phyloP scores from a whole-genome alignment of 2,113 vertebrate genomes.

The Oostethus manadensis region DNA sequence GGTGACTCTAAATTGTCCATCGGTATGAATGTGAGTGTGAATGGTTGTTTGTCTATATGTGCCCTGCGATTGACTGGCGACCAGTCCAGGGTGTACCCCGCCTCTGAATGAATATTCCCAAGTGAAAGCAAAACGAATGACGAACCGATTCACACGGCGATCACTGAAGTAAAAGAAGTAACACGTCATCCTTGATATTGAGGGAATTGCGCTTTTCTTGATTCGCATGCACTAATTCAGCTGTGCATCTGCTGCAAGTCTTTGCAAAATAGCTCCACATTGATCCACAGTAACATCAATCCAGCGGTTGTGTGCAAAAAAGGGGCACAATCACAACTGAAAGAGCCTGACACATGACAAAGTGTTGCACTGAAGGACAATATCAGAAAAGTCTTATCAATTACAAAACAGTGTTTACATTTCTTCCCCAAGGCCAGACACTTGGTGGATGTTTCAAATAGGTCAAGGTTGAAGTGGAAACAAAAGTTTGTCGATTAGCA shows the following conservation, averaged over 20 bases:
- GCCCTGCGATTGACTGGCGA: too few relatives aligned
- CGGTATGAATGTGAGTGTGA: too few relatives aligned
- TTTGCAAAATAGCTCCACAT: not conserved
- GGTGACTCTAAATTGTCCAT: too few relatives aligned
- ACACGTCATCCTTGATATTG: not conserved
- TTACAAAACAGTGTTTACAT: slow-evolving; percentile 59
- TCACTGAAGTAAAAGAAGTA: not conserved
- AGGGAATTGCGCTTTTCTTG: not conserved
- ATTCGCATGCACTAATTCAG: not conserved
- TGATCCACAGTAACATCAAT: not conserved
- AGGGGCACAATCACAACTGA: not conserved
- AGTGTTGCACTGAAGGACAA: slow-evolving; percentile 48
- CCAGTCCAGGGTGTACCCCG: too few relatives aligned
- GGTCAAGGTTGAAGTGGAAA: slow-evolving; percentile 72
- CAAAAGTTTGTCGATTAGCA: slow-evolving; percentile 70
- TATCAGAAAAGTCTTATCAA: slow-evolving; percentile 66
- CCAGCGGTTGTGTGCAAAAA: not conserved
- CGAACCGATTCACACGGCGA: not conserved
- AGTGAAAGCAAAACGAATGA: not conserved
- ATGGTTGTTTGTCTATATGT: too few relatives aligned
- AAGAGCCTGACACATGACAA: not conserved
- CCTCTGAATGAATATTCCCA: too few relatives aligned
- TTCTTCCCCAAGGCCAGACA: slow-evolving; percentile 48
- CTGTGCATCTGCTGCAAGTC: not conserved
- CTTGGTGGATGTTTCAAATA: slow-evolving; percentile 58